Evolutionary conservation across 2,797 vertebrate species (phyloP).

Genomic region (Dendrocincla fuliginosa): DNA sequence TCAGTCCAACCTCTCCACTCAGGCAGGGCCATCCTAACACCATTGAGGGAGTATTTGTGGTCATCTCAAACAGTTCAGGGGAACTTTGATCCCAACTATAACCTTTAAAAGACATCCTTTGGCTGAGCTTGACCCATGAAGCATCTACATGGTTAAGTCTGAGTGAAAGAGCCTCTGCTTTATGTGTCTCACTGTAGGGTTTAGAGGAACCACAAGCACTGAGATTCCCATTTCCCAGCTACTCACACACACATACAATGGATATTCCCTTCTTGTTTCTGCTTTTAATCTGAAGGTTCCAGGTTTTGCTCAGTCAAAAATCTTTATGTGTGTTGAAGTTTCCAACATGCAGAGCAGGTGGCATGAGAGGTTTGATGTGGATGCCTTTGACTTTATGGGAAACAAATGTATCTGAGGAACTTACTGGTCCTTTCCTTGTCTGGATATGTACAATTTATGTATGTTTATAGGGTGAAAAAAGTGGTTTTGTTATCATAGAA

Average conservation of each 20-base stretch:
- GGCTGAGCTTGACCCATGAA: neutral
- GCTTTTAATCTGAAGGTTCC: neutral
- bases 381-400: neutral
- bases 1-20: neutral
- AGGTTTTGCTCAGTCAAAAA: neutral
- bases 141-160: accelerated
- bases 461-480: neutral
- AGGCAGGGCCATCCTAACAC: neutral
- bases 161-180: neutral
- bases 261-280: neutral
- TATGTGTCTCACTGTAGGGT: neutral
- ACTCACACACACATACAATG: neutral
- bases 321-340: neutral
- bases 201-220: neutral
- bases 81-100: neutral
- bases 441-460: neutral
- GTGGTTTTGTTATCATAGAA: neutral
- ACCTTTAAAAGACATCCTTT: neutral
- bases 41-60: neutral
- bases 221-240: neutral
- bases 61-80: neutral
- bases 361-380: neutral
- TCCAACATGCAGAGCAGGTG: neutral
- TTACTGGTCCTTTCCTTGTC: neutral
- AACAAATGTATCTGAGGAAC: neutral